Base-by-base conservation (phyloP, 2,113 vertebrate species). In the Caracal caracal region DNA sequence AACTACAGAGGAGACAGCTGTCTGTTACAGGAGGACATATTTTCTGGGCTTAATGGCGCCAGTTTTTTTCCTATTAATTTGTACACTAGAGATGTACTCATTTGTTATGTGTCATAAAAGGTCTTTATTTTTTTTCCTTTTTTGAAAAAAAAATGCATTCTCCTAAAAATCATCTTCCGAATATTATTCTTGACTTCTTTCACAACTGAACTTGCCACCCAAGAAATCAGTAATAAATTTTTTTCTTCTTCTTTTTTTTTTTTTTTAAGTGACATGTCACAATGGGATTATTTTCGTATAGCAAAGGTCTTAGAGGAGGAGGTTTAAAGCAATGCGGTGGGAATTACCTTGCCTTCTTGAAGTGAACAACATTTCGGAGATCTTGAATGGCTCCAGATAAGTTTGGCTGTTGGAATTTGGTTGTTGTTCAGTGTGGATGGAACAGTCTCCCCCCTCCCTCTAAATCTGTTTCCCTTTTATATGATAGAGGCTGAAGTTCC, bases 1-100 rank as follows among this genome's bases (percentile, higher is more conserved):
- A 98, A 97, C 98, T 98, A 98, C 98, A 98, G 96, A 96, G 98
- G 98, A 99, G 99, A 97, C 98, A 98, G 97, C 98, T 98, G 99
- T 99, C 99, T 99, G 95, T 98, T 98, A 97, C 92, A 95, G 97
- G 53, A 97, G 98, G 98, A 96, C 88, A 75, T 95, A 95, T 98
- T 98, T 98, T 98, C 97, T 96, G 97, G 95, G 98, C 98, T 97
- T 98, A 76, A 96, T 97, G 98, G 98, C 96, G 98, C 98, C 98
- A 98, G 97, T 92, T 97, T 98, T 65, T 97, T 98, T 96, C 96
- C 93, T 97, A 94, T 98, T 98, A 93, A 95, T 98, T 96, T 90
- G 15, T 97, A 94, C 80, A 49, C 66, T 88, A 37, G 76, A 97
- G 95, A 96, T 88, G 80, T 82, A 70, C 51, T 96, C 88, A 93